phyloP scores from a whole-genome alignment of 2,797 vertebrate genomes.

The Melopsittacus undulatus region DNA sequence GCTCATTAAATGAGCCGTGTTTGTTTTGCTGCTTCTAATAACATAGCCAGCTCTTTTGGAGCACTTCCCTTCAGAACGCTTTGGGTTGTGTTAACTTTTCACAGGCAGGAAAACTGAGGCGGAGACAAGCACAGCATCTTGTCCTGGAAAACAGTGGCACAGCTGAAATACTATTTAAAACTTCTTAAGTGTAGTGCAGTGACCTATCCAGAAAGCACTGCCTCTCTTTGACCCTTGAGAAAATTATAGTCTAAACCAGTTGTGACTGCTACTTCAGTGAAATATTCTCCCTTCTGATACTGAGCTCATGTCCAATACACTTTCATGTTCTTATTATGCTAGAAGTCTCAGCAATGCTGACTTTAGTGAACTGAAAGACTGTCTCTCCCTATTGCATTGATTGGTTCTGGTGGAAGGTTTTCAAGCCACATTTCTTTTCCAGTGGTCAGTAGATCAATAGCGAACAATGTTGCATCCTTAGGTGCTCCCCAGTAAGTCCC shows the following conservation, averaged over 20 bases:
- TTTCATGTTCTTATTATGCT: background rate
- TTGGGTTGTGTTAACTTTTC: background rate
- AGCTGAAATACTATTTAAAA: background rate
- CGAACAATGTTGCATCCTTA: background rate
- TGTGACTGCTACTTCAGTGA: background rate
- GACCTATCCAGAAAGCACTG: background rate
- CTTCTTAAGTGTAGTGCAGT: background rate
- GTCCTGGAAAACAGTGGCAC: background rate
- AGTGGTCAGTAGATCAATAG: slow-evolving; percentile 14
- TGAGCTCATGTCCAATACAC: background rate
- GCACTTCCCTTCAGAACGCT: background rate
- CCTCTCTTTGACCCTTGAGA: background rate
- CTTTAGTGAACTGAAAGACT: background rate
- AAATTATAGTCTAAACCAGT: background rate
- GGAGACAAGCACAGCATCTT: background rate
- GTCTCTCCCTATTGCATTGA: background rate
- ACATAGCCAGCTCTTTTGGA: background rate
- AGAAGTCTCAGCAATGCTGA: background rate
- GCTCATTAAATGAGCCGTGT: background rate
- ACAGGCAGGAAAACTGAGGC: background rate
- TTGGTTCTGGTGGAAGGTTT: background rate
- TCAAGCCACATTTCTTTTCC: background rate
- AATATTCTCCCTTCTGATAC: background rate
- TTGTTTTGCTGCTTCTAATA: background rate
- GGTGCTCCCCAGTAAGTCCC: background rate